phyloP scores from a whole-genome alignment of 2,797 vertebrate genomes.

The Megaceryle alcyon region DNA sequence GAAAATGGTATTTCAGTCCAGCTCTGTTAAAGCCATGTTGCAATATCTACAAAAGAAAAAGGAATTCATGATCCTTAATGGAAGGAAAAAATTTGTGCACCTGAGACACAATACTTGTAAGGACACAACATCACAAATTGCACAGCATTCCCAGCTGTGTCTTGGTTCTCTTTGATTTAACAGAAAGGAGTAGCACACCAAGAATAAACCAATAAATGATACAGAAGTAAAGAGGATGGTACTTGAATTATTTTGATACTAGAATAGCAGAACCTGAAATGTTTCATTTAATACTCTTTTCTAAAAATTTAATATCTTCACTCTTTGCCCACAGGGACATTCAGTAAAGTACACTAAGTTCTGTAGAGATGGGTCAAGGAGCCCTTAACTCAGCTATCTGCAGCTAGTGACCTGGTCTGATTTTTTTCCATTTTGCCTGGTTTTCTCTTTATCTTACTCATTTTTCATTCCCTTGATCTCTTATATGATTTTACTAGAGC shows the following conservation, averaged over 20 bases:
- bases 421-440: background rate
- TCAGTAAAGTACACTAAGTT: background rate
- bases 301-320: background rate
- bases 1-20: background rate
- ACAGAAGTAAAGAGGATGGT: background rate
- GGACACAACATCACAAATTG: rapidly evolving
- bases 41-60: background rate
- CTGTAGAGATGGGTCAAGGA: background rate
- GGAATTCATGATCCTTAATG: background rate
- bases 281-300: background rate
- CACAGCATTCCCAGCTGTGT: background rate
- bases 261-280: background rate
- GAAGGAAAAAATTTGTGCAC: background rate
- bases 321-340: background rate
- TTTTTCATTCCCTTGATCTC: background rate
- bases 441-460: background rate
- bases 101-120: background rate
- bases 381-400: background rate
- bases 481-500: background rate
- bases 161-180: background rate
- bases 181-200: background rate
- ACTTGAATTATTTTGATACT: background rate
- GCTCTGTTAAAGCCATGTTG: background rate
- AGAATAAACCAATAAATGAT: background rate
- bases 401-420: background rate